A percentile compares a stretch with the other conserved stretches of the same genome.
Conservation (phyloP, 2,113 vertebrate species). For the cattle (Bos taurus) region ARS-UCD2.0 NC_037330.1:89356501-89357000, state of each 20-base stretch:
- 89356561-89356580: background rate
- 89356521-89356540: background rate
- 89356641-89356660: background rate
- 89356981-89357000: constrained; percentile 42
- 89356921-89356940: constrained; percentile 28
- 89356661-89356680: constrained; percentile 59
- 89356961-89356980: constrained; percentile 66
- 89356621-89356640: background rate
- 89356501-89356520: background rate
- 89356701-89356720: constrained; percentile 69
- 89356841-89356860: constrained; percentile 70
- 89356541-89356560: background rate
- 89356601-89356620: background rate
- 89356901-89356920: background rate
- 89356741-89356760: constrained; percentile 65
- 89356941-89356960: constrained; percentile 70
- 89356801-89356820: constrained; percentile 74
- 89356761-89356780: constrained; percentile 64
- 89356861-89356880: constrained; percentile 71
- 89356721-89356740: constrained; percentile 72
- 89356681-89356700: constrained; percentile 48
- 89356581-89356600: background rate
- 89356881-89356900: constrained; percentile 67
- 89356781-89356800: constrained; percentile 76
- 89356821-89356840: constrained; percentile 70